A percentile compares a stretch with the other conserved stretches of the same genome.
Evolutionary conservation across 2,797 vertebrate species (phyloP).

Genomic region (Hemitrygon akajei): DNA sequence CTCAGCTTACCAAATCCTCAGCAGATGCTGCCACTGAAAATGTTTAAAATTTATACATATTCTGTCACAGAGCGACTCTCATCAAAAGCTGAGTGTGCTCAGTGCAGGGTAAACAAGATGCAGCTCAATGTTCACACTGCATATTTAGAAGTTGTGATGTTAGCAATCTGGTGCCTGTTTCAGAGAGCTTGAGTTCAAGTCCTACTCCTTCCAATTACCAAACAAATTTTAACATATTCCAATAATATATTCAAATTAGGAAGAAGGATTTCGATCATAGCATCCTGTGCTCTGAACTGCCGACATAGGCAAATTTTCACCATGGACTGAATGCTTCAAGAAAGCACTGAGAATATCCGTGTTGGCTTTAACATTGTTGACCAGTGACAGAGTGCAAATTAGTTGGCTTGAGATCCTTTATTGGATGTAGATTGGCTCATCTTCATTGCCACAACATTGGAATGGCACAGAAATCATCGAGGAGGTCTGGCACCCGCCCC

Average conservation of each 20-base stretch:
- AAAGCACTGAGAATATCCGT: not conserved
- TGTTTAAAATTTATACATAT: not conserved
- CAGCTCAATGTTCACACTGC: not conserved
- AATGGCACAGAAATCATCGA: not conserved
- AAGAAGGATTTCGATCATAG: not conserved
- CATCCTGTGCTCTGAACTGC: not conserved
- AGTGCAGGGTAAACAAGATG: not conserved
- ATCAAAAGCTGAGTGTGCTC: not conserved
- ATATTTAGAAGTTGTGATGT: not conserved
- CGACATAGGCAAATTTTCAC: not conserved
- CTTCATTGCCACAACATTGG: not conserved
- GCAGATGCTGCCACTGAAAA: not conserved
- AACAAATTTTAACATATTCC: not conserved
- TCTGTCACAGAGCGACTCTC: not conserved
- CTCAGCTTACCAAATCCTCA: not conserved
- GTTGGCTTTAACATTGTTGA: slow-evolving; percentile 16
- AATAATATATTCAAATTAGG: not conserved
- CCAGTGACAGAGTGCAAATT: not conserved
- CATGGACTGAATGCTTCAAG: not conserved
- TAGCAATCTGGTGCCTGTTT: not conserved
- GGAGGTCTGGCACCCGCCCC: not conserved
- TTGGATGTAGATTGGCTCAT: not conserved
- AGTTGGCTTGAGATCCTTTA: not conserved
- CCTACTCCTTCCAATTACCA: not conserved
- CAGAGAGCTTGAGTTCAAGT: too few relatives aligned